Conservation (phyloP, 2,797 vertebrate genomes). For the Amazona finschi region DNA sequence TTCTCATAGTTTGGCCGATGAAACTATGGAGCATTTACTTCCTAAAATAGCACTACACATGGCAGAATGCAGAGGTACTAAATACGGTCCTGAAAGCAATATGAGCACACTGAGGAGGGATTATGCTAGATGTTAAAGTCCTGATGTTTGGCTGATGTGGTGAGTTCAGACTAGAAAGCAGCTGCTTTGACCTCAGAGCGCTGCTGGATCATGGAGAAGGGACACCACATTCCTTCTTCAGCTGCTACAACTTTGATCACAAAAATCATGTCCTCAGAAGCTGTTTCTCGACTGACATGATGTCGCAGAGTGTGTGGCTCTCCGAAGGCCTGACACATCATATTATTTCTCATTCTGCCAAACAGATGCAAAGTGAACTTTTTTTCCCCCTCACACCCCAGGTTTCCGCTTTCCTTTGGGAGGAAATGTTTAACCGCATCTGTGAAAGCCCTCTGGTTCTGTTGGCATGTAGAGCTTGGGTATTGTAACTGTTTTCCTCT, state of each 20-base stretch:
- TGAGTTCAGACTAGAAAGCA: neutral
- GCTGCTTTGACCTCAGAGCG: neutral
- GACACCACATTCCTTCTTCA: neutral
- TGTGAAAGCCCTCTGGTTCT: neutral
- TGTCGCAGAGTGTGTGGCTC: neutral
- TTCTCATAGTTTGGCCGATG: neutral
- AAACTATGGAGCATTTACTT: neutral
- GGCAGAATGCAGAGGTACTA: neutral
- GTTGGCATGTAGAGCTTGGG: neutral
- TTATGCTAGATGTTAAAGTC: neutral
- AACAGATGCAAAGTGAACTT: slow-evolving; percentile 15
- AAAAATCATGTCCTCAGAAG: neutral
- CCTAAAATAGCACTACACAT: neutral
- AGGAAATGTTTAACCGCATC: slow-evolving; percentile 12
- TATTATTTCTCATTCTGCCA: neutral
- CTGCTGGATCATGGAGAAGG: neutral
- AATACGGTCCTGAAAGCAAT: neutral
- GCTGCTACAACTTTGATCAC: neutral
- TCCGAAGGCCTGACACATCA: neutral
- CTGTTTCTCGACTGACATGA: neutral
- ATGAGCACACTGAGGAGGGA: neutral
- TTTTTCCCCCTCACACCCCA: neutral
- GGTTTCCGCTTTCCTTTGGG: neutral
- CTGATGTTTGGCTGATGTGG: neutral
- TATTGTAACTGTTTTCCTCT: neutral